Conservation (phyloP, 2,888 invertebrate species). For the Dolichomitus sp. region DNA sequence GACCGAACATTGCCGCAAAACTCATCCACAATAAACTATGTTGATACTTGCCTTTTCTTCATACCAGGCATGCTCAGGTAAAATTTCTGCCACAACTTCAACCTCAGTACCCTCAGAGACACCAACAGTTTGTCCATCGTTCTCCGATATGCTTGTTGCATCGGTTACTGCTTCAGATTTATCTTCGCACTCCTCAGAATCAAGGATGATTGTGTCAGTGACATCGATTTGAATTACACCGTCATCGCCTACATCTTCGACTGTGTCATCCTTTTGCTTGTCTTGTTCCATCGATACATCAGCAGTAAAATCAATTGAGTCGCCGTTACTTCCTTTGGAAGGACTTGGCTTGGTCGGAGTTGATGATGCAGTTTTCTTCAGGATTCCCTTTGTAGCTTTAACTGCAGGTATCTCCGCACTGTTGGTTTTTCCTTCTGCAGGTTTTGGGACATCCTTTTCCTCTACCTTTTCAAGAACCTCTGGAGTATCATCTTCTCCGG, state of each 20-base stretch:
- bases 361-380: neutral
- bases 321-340: slow-evolving; percentile 8
- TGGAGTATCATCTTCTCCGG: slow-evolving; percentile 73
- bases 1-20: no score
- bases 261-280: slow-evolving; percentile 35
- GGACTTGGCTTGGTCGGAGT: slow-evolving; percentile 19
- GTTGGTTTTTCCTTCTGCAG: neutral
- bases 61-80: slow-evolving; percentile 76
- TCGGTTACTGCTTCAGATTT: neutral
- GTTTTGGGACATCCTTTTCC: neutral
- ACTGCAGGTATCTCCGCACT: neutral
- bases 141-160: neutral
- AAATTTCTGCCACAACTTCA: slow-evolving; percentile 67
- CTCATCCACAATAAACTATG: neutral
- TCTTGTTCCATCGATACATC: slow-evolving; percentile 71
- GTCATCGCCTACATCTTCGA: neutral
- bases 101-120: neutral
- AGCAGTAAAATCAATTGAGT: slow-evolving; percentile 70
- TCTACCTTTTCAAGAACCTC: slow-evolving; percentile 27
- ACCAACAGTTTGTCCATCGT: neutral
- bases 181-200: slow-evolving; percentile 32
- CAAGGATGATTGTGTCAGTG: slow-evolving; percentile 28
- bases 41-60: slow-evolving; percentile 77
- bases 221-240: slow-evolving; percentile 44
- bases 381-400: neutral